Evolutionary conservation across 1,140 invertebrate species (phyloP).

Genomic region (Phymorhynchus buccinoides): DNA sequence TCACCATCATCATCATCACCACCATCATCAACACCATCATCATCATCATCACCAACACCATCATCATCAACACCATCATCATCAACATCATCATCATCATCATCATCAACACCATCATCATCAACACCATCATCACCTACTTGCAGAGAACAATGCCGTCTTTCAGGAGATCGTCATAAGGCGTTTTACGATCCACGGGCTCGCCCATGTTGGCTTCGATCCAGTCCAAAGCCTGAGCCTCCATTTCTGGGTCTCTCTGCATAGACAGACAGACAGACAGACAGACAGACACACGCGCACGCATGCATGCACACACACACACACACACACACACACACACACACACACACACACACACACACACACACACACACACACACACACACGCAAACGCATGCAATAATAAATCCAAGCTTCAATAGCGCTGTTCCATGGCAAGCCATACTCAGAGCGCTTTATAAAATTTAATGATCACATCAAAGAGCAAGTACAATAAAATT

Average conservation of each 20-base stretch:
- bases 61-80: no score
- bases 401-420: neutral
- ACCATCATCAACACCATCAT: neutral
- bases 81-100: neutral
- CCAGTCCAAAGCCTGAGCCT: constrained; percentile 92
- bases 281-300: neutral
- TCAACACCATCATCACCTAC: constrained; percentile 61
- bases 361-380: neutral
- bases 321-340: neutral
- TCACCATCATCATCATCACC: no score
- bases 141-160: constrained; percentile 93
- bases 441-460: no score
- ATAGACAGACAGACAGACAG: constrained; percentile 29
- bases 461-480: no score
- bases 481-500: neutral
- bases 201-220: constrained; percentile 89
- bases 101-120: neutral
- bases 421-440: no score
- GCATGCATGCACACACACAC: neutral
- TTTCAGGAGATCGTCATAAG: constrained; percentile 87
- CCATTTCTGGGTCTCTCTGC: constrained; percentile 82
- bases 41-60: neutral
- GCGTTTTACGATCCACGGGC: constrained; percentile 78
- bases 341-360: constrained; percentile 19
- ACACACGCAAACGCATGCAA: neutral